Base-by-base conservation (phyloP, 1,140 invertebrate species). In the Solen grandis region DNA sequence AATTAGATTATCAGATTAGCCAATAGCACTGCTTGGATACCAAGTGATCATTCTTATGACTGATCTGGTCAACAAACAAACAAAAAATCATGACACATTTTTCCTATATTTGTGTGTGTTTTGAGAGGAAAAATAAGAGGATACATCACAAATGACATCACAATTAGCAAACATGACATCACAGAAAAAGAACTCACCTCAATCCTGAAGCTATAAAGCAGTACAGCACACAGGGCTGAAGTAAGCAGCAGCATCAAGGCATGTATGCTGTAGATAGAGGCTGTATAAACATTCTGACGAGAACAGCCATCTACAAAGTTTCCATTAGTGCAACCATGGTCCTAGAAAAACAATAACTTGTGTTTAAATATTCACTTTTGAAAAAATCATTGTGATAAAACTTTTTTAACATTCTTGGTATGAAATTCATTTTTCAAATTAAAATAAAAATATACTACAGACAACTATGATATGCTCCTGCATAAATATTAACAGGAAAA, bases 121-220 rank as follows among this genome's bases (percentile, higher is more conserved):
- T n/a, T n/a, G n/a, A n/a, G n/a, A n/a, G n/a, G n/a, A n/a, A n/a
- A n/a, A n/a, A n/a, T n/a, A n/a, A n/a, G n/a, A n/a, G n/a, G n/a
- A n/a, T n/a, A n/a, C n/a, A n/a, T n/a, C n/a, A n/a, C n/a, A n/a
- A n/a, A n/a, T n/a, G n/a, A n/a, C n/a, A n/a, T n/a, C n/a, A n/a
- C n/a, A n/a, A n/a, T n/a, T n/a, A n/a, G n/a, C n/a, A n/a, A n/a
- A n/a, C n/a, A n/a, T n/a, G n/a, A n/a, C n/a, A n/a, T n/a, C n/a
- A n/a, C n/a, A n/a, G n/a, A n/a, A n/a, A n/a, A n/a, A 22, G 41
- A 16, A 66, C 72, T 75, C 60, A 91, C 90, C 85, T 90, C 86
- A 19, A 87, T 65, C 72, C 85, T 84, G 70, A 90, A 89, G 84
- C 86, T 90, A 46, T 69, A 62, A n/a, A 90, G 76, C 33, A 91